These are phyloP conservation scores for Hylyphantes graminicola DNA, from an alignment of 1,140 invertebrate genomes.

Conservation along the genomic window DNA sequence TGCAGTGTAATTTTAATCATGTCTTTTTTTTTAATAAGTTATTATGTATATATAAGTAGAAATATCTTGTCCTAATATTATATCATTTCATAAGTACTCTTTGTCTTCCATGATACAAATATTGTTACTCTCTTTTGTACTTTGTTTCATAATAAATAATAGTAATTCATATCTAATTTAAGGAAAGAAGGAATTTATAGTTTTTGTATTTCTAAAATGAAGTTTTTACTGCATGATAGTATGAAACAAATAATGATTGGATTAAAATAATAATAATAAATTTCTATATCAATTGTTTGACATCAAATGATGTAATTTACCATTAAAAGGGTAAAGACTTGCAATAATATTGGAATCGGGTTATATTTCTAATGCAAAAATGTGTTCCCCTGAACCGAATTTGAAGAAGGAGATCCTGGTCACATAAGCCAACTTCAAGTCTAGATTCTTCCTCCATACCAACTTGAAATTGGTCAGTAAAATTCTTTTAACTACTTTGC, in stretches of 20 bases:
- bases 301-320: no score
- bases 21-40: not conserved
- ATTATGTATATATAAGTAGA: not conserved
- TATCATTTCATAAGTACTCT: not conserved
- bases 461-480: no score
- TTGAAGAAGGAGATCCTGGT: no score
- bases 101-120: not conserved
- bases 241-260: not conserved
- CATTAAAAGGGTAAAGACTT: no score
- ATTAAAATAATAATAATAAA: not conserved
- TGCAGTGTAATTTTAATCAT: not conserved
- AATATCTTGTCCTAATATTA: not conserved
- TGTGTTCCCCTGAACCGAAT: no score
- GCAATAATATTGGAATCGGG: no score
- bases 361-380: no score
- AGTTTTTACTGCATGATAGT: not conserved
- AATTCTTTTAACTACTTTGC: no score
- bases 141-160: not conserved
- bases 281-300: not conserved
- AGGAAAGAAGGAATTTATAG: not conserved
- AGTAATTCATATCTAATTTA: not conserved
- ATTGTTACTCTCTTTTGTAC: not conserved
- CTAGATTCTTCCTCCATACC: no score
- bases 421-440: no score
- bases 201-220: not conserved